Evolutionary conservation across 1,140 invertebrate genomes (phyloP), one percentile per base, ranked within the genome.

Genomic region (Drosophila prosaltans): DNA sequence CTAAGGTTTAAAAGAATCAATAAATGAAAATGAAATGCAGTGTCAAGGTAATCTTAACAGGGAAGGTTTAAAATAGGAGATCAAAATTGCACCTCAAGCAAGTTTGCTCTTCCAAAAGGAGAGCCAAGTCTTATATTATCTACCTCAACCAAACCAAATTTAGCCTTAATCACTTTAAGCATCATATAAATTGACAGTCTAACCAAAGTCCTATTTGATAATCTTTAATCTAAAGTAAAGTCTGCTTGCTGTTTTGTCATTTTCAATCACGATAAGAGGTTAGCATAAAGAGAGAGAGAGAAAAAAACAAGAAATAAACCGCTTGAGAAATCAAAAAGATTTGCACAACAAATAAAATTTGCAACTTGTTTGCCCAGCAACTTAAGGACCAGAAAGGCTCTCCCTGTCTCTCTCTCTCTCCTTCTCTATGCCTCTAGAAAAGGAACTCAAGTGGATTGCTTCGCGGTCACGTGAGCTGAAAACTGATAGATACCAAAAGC

Each of bases 311-410:
- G n/a, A 64, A 78, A 69, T 81, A 88, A 85, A 66, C 54, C 69
- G 80, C 79, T 83, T 88, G 59, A 74, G 55, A 86, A 86, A 88
- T 88, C 83, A 86, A 88, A 51, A 72, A 77, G 79, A 86, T 81
- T 86, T 66, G 65, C 73, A 62, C 71, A 78, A 66, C 72, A 79
- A 84, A 83, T 76, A 69, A 65, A 80, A 85, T 74, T 89, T 79
- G 80, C 71, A 77, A 83, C 76, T 78, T 88, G 78, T 86, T 88
- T 89, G 69, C 83, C 58, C 60, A 59, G 63, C 69, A 67, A 61
- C 71, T 89, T 81, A 80, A 88, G 83, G 76, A 48, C 58, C 39
- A 26, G 65, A 63, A 57, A 41, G 66, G 51, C 69, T 57, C 32
- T 36, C 32, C 6, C 32, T 36, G 1, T 36, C 32, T 36, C 69